phyloP scores from a whole-genome alignment of 1,140 invertebrate species.

The Drosophila obscura region DNA sequence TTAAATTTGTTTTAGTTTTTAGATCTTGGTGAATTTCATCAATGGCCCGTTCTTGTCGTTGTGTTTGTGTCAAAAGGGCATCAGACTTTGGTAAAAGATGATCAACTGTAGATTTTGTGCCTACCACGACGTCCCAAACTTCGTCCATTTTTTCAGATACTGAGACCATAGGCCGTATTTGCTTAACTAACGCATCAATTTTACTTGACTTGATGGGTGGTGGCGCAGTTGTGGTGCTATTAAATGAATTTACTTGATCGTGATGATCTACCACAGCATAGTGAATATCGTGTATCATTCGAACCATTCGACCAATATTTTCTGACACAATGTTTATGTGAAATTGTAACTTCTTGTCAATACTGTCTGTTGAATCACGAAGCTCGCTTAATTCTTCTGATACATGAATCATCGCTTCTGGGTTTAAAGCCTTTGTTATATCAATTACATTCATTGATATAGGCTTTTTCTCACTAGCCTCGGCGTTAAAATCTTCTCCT shows the following conservation, averaged over 20 bases:
- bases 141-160: slow-evolving; percentile 95
- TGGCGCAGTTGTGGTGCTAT: slow-evolving; percentile 85
- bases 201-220: slow-evolving; percentile 88
- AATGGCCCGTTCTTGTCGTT: slow-evolving; percentile 93
- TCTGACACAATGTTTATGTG: slow-evolving; percentile 93
- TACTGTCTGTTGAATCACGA: slow-evolving; percentile 89
- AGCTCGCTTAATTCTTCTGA: slow-evolving; percentile 90
- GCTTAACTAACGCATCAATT: slow-evolving; percentile 90
- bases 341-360: slow-evolving; percentile 92
- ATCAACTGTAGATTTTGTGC: slow-evolving; percentile 93
- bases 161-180: slow-evolving; percentile 92
- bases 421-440: slow-evolving; percentile 90
- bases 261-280: slow-evolving; percentile 89
- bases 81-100: slow-evolving; percentile 93
- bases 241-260: slow-evolving; percentile 81
- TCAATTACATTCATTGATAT: slow-evolving; percentile 91
- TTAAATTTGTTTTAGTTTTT: slow-evolving; percentile 91
- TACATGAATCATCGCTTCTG: slow-evolving; percentile 90
- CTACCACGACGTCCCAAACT: slow-evolving; percentile 94
- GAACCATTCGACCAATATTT: slow-evolving; percentile 90
- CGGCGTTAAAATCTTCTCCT: slow-evolving; percentile 91
- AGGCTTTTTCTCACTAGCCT: slow-evolving; percentile 93
- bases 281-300: slow-evolving; percentile 91
- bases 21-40: slow-evolving; percentile 94
- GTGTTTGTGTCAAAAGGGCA: slow-evolving; percentile 92